Evolutionary conservation across 2,113 vertebrate genomes (phyloP), one percentile per base, ranked within the genome.

Genomic region (Bubo bubo): DNA sequence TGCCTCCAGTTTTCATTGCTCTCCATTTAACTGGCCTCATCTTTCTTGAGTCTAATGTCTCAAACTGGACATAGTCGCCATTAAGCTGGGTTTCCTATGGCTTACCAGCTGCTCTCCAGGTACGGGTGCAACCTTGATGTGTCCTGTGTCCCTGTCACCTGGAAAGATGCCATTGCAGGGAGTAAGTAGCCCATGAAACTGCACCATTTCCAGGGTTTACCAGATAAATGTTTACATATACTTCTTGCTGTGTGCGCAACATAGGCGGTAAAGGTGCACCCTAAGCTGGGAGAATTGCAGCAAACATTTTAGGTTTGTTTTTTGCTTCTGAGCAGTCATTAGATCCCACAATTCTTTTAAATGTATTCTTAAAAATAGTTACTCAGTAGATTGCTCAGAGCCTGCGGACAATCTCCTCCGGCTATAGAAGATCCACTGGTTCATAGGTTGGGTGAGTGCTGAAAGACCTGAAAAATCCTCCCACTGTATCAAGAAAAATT

Each of bases 121-220:
- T 52, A 32, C 26, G n/a, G 15, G 8, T 16, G 39, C n/a, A 67
- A 7, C 14, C 19, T 16, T 12, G 14, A 3, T 35, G 50, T 30
- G 41, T n/a, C 71, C 35, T 8, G 15, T 39, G 87, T 47, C 83
- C 49, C 62, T 26, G 50, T 18, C 62, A 21, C 52, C 28, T 35
- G 49, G 60, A 50, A 10, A 64, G 74, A 8, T 41, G 37, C 27
- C 13, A 4, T 1, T n/a, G 45, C 37, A 59, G 35, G 7, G 17
- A 47, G 67, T 0, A 43, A 47, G 72, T 0, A 43, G 19, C 70
- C 55, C 45, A 13, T 6, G 7, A 43, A 39, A 5, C 52, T 3
- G 20, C 32, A 3, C 32, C 0, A 0, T 45, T 43, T 24, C 39
- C 58, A 68, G 85, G 17, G 4, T 32, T 60, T 34, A 18, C 23